Percentiles rank a stretch among this genome's conserved stretches.
Conservation (phyloP, 2,888 invertebrate species). For the Microctonus brassicae region DNA sequence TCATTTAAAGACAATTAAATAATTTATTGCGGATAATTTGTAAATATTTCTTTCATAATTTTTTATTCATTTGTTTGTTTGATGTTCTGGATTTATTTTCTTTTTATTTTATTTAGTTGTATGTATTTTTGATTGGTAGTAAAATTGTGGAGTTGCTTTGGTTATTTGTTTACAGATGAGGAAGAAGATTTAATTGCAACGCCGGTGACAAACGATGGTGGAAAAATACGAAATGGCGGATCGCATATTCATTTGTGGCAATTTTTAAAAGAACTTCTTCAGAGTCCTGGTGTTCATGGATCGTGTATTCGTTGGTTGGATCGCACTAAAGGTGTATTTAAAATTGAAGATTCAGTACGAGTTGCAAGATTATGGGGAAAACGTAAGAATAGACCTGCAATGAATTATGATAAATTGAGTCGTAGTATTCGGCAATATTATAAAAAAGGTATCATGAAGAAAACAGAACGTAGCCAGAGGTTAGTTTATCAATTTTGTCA, state of each 20-base stretch:
- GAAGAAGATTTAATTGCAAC: slow-evolving; percentile 71
- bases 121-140: slow-evolving; percentile 36
- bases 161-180: slow-evolving; percentile 72
- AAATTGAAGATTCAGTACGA: slow-evolving; percentile 97
- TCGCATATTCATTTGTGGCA: slow-evolving; percentile 99
- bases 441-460: slow-evolving; percentile 99
- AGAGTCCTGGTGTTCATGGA: slow-evolving; percentile 89
- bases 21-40: no score
- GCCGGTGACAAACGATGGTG: slow-evolving; percentile 33
- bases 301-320: slow-evolving; percentile 98
- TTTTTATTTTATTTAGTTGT: neutral
- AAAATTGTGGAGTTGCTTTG: slow-evolving; percentile 44
- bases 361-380: slow-evolving; percentile 99
- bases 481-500: slow-evolving; percentile 99
- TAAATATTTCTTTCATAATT: no score
- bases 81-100: no score
- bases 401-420: slow-evolving; percentile 99
- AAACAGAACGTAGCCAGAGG: slow-evolving; percentile 97
- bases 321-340: slow-evolving; percentile 94
- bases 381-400: slow-evolving; percentile 97
- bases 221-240: slow-evolving; percentile 72
- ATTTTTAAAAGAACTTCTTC: slow-evolving; percentile 94
- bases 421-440: slow-evolving; percentile 98
- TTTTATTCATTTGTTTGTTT: slow-evolving; percentile 15
- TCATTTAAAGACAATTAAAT: no score